These are phyloP conservation scores for Drepana falcataria DNA, from an alignment of 2,888 invertebrate species.

Conservation along the genomic window DNA sequence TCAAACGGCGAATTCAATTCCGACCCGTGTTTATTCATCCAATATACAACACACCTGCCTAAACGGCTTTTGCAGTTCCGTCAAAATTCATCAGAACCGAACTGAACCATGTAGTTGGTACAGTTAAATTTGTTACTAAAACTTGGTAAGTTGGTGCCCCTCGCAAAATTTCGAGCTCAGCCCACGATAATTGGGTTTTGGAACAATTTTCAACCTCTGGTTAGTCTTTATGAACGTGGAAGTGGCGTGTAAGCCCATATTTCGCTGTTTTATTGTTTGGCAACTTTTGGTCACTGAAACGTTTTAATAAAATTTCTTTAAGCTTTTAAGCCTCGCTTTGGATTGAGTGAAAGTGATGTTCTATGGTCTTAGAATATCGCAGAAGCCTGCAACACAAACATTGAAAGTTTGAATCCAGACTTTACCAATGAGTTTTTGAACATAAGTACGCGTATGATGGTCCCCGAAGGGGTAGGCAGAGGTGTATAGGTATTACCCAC, in stretches of 20 bases:
- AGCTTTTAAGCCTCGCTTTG: neutral
- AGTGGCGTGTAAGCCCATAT: constrained; percentile 22
- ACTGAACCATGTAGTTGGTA: constrained; percentile 33
- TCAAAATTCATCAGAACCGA: constrained; percentile 26
- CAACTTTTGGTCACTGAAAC: constrained; percentile 9
- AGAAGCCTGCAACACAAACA: no score
- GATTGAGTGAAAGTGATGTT: neutral
- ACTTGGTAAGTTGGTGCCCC: constrained; percentile 32
- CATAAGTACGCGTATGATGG: no score
- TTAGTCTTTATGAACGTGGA: constrained; percentile 25
- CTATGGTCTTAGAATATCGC: neutral
- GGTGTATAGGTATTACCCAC: no score
- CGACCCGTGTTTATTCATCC: constrained; percentile 15
- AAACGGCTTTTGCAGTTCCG: constrained; percentile 20
- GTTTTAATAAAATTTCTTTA: constrained; percentile 8
- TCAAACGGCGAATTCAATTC: constrained; percentile 12
- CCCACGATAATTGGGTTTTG: constrained; percentile 53
- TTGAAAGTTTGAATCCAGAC: no score
- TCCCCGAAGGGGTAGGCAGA: no score
- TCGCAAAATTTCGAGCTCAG: constrained; percentile 32
- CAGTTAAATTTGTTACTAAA: constrained; percentile 33
- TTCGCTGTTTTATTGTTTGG: constrained; percentile 24
- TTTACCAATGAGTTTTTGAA: no score
- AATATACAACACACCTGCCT: constrained; percentile 17
- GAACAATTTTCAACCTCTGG: constrained; percentile 46